Evolutionary conservation across 2,888 invertebrate species (phyloP), one percentile per base, ranked within the genome.

Genomic region (Piscicola geometra): DNA sequence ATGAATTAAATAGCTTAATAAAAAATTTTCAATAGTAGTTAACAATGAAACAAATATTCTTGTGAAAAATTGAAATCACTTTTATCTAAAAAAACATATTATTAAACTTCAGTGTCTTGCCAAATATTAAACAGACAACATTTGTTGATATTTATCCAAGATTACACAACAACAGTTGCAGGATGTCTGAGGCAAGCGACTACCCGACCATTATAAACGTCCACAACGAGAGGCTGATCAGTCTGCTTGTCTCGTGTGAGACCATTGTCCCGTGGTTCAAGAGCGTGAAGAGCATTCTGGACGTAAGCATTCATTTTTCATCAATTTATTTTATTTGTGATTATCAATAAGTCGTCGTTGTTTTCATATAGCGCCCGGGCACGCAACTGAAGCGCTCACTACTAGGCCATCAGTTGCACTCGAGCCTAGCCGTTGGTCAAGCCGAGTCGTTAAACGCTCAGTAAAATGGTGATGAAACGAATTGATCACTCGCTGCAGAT

Each of bases 191-290:
- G 25, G 41, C 9, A 9, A 5, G 15, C 3, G 70, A 70, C 15
- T 47, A 41, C 41, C 21, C 35, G 2, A 36, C 21, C 2, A 5
- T 70, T 5, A 21, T 70, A 5, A 35, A 70, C 15, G 64, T 32
- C 2, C 32, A 30, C 21, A 25, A n/a, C 32, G 50, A 60, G 32
- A 30, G n/a, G 32, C 41, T 72, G 60, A n/a, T 25, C 1, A 50
- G 52, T 32, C 32, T 72, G 50, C 32, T 72, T 12, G 12, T 33
- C 18, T 30, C 72, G 1, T 72, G 72, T 36, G 60, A 72, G 1
- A 30, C 72, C 35, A 72, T 72, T 33, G 72, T 72, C 21, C 72
- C 72, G 3, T 72, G 72, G 72, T 72, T 72, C 32, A n/a, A 36
- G 33, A 72, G 41, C 30, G 60, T 60, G 25, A 56, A 33, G 9